Evolutionary conservation across 2,113 vertebrate genomes (phyloP).

Genomic region (Macaca mulatta): DNA sequence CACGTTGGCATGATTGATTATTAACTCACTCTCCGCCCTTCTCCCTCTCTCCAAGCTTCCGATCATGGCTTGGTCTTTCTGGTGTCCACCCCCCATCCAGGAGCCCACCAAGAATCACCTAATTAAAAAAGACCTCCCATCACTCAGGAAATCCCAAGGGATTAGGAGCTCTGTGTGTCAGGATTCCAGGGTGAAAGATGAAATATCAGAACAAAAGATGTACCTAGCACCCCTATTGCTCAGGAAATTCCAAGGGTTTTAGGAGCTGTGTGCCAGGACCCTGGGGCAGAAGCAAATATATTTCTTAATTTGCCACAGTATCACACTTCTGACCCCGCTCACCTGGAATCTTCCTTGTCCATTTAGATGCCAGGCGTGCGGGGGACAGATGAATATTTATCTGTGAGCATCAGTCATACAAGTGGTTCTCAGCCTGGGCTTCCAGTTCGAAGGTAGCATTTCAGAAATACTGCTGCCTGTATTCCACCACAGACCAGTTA

Average conservation of each 20-base stretch:
- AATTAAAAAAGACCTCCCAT: background rate
- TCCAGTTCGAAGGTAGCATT: background rate
- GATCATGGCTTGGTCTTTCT: background rate
- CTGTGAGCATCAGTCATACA: background rate
- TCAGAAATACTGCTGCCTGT: background rate
- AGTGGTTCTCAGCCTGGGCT: background rate
- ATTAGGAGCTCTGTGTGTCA: background rate
- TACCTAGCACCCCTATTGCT: background rate
- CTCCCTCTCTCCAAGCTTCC: background rate
- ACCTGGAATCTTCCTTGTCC: background rate
- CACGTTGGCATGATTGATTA: background rate
- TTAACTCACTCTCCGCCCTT: background rate
- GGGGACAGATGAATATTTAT: background rate
- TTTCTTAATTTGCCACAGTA: background rate
- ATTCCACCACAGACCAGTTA: too few relatives aligned
- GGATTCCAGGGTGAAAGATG: background rate
- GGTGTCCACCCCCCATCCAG: background rate
- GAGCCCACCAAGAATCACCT: background rate
- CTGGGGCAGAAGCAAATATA: background rate
- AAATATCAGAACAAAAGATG: background rate
- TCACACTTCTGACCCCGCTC: background rate
- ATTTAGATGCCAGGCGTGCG: fast-evolving
- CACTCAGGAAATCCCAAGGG: background rate
- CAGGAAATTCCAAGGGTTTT: background rate
- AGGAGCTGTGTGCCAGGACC: background rate